Percentiles rank a stretch among this genome's conserved stretches.
These are phyloP conservation scores for Nemotelus pantherinus DNA, from an alignment of 2,888 invertebrate species.

Conservation along the genomic window DNA sequence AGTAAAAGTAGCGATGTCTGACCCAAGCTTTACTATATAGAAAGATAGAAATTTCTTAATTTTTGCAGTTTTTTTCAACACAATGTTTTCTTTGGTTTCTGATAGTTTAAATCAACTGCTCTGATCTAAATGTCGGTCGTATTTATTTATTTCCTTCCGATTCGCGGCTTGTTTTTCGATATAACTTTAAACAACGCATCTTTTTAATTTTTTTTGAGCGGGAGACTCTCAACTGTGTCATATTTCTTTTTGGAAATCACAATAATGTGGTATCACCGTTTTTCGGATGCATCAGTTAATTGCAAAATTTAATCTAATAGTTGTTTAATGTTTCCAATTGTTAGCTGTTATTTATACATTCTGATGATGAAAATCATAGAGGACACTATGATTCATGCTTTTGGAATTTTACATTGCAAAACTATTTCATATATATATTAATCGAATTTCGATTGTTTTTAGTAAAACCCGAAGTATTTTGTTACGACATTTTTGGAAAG, in stretches of 20 bases:
- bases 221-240: slow-evolving; percentile 18
- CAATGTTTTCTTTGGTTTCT: neutral
- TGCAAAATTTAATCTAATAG: slow-evolving; percentile 27
- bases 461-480: neutral
- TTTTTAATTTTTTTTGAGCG: neutral
- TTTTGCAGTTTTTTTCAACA: slow-evolving; percentile 8
- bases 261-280: slow-evolving; percentile 28
- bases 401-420: slow-evolving; percentile 29
- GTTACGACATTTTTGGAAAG: no score
- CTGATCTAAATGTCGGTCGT: slow-evolving; percentile 12
- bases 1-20: no score
- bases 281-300: slow-evolving; percentile 48
- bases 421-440: slow-evolving; percentile 28
- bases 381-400: neutral
- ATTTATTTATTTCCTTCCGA: neutral
- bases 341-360: slow-evolving; percentile 29
- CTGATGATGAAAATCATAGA: slow-evolving; percentile 14
- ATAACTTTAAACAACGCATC: slow-evolving; percentile 11
- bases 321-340: slow-evolving; percentile 26
- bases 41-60: slow-evolving; percentile 49
- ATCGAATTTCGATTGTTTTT: slow-evolving; percentile 24
- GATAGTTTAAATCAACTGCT: neutral
- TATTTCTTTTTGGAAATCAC: slow-evolving; percentile 2
- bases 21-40: slow-evolving; percentile 52
- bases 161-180: slow-evolving; percentile 13